A percentile compares a stretch with the other conserved stretches of the same genome.
phyloP scores from a whole-genome alignment of 2,113 vertebrate species.

The Tachysurus fulvidraco region DNA sequence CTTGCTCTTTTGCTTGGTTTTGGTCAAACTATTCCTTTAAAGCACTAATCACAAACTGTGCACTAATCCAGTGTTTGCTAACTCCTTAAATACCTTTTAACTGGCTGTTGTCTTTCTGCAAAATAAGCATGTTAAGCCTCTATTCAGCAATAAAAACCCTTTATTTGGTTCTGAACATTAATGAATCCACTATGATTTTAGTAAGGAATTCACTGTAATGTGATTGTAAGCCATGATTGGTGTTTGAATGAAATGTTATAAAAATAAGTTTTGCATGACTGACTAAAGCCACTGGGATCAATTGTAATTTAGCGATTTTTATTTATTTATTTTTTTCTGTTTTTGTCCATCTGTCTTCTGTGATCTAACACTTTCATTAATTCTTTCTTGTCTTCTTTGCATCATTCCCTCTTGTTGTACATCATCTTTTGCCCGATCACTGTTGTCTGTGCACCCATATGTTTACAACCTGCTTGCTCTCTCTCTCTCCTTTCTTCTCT shows the following conservation, averaged over 20 bases:
- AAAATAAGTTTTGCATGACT: conserved; percentile 16
- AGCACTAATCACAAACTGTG: not conserved
- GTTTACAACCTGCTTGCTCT: not conserved
- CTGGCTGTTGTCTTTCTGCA: conserved; percentile 3
- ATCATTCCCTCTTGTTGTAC: not conserved
- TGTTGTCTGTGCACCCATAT: not conserved
- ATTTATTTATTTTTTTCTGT: conserved; percentile 38
- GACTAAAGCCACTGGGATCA: conserved; percentile 20
- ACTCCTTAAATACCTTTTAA: not conserved
- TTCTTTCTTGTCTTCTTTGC: conserved; percentile 22
- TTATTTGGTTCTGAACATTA: not conserved
- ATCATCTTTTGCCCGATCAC: not conserved
- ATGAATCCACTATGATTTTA: not conserved
- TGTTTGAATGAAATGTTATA: not conserved
- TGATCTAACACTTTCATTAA: conserved; percentile 44
- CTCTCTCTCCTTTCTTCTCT: conserved; percentile 33
- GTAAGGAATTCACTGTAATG: not conserved
- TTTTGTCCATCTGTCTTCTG: conserved; percentile 39
- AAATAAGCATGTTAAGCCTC: not conserved
- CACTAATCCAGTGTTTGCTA: not conserved
- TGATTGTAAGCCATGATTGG: not conserved
- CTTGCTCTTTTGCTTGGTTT: not conserved
- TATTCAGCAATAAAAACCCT: not conserved
- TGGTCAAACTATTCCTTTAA: not conserved
- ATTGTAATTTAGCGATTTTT: conserved; percentile 57